Evolutionary conservation across 2,888 invertebrate genomes (phyloP).

Genomic region (Andrena hattorfiana): DNA sequence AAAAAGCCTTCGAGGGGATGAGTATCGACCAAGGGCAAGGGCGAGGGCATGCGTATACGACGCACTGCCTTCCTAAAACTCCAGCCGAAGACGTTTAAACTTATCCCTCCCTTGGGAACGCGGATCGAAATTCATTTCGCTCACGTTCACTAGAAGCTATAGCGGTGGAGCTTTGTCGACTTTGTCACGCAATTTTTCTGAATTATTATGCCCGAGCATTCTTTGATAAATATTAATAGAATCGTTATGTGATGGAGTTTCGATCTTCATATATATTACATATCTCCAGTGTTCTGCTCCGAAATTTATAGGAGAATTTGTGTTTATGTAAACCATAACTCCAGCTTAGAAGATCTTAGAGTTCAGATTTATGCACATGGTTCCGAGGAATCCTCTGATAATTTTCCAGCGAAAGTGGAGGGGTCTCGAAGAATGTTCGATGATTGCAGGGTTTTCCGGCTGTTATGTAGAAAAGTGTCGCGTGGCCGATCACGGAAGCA

Average conservation of each 20-base stretch:
- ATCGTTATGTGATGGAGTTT: too few relatives aligned
- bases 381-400: neutral
- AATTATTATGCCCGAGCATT: neutral
- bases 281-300: too few relatives aligned
- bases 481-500: slow-evolving; percentile 4
- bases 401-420: neutral
- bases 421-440: slow-evolving; percentile 3
- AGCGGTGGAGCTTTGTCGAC: neutral
- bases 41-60: slow-evolving; percentile 74
- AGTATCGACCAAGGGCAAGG: slow-evolving; percentile 84
- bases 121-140: neutral
- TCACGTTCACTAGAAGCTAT: neutral
- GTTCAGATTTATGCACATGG: neutral
- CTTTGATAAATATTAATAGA: too few relatives aligned
- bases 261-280: too few relatives aligned
- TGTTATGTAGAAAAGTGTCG: slow-evolving; percentile 2
- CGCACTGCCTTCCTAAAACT: slow-evolving; percentile 44
- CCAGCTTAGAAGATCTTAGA: too few relatives aligned
- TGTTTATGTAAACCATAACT: too few relatives aligned
- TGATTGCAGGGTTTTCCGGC: neutral
- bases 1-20: slow-evolving; percentile 74
- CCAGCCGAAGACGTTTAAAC: slow-evolving; percentile 16
- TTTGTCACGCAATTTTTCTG: neutral
- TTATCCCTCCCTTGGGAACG: neutral
- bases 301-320: too few relatives aligned